These are phyloP conservation scores for Drosophila arawakana DNA, from an alignment of 1,140 invertebrate genomes.

Conservation along the genomic window DNA sequence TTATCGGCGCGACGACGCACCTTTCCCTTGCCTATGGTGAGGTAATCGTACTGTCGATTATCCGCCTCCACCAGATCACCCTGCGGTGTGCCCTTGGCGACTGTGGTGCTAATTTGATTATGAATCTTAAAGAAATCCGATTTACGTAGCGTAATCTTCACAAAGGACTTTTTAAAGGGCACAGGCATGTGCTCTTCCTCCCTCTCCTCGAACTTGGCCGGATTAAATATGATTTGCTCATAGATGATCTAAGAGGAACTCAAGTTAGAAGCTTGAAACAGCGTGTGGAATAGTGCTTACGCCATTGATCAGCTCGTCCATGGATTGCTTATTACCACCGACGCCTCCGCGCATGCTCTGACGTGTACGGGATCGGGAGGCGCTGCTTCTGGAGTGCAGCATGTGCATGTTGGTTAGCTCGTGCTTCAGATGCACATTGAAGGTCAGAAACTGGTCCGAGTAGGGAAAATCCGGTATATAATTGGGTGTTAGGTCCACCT, in stretches of 20 bases:
- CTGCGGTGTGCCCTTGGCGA: slow-evolving; percentile 86
- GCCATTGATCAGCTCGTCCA: slow-evolving; percentile 65
- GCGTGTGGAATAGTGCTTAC: slow-evolving; percentile 10
- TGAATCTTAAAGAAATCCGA: slow-evolving; percentile 88
- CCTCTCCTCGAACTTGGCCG: not conserved
- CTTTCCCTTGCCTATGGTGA: slow-evolving; percentile 87
- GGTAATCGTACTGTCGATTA: slow-evolving; percentile 88
- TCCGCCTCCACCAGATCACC: slow-evolving; percentile 86
- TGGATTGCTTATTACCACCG: slow-evolving; percentile 66
- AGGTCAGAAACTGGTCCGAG: slow-evolving; percentile 44
- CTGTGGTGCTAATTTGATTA: slow-evolving; percentile 87
- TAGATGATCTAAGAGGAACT: slow-evolving; percentile 38
- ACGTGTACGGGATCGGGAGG: slow-evolving; percentile 39
- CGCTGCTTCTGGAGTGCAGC: not conserved
- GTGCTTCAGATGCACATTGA: slow-evolving; percentile 42
- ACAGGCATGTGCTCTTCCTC: not conserved
- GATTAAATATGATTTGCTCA: slow-evolving; percentile 61
- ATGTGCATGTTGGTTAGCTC: slow-evolving; percentile 30
- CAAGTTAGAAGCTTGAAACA: not conserved
- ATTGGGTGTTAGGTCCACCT: slow-evolving; percentile 61
- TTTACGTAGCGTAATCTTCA: slow-evolving; percentile 88
- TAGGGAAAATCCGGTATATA: slow-evolving; percentile 5
- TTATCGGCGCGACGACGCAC: slow-evolving; percentile 87
- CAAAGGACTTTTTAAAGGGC: slow-evolving; percentile 61
- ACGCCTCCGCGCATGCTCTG: slow-evolving; percentile 56